Conservation (phyloP, 1,140 invertebrate species). For the Rhynchophorus ferrugineus region DNA sequence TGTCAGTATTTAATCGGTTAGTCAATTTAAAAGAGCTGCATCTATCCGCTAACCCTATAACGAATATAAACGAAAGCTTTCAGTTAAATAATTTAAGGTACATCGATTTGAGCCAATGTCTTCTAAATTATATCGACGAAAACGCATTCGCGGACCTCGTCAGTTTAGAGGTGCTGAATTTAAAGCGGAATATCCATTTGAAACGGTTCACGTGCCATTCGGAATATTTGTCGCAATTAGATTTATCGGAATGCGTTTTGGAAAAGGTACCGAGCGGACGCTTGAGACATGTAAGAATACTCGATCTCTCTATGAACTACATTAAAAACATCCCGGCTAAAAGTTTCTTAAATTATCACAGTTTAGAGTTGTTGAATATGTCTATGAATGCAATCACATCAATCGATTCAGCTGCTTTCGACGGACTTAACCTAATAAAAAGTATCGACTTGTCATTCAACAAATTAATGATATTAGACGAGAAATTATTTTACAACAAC, state of each 20-base stretch:
- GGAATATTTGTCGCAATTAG: constrained; percentile 48
- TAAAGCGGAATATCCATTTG: constrained; percentile 49
- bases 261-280: constrained; percentile 51
- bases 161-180: constrained; percentile 43
- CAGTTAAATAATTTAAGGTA: constrained; percentile 45
- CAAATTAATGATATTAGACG: constrained; percentile 48
- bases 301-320: constrained; percentile 52
- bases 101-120: constrained; percentile 50
- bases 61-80: constrained; percentile 40
- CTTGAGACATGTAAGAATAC: constrained; percentile 50
- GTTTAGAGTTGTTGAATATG: constrained; percentile 55
- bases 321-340: constrained; percentile 47
- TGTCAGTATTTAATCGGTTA: constrained; percentile 46
- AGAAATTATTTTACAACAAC: constrained; percentile 47
- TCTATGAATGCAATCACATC: constrained; percentile 53
- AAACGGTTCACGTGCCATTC: constrained; percentile 44
- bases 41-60: constrained; percentile 47
- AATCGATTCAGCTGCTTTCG: constrained; percentile 49
- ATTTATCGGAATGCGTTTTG: constrained; percentile 57
- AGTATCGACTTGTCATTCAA: constrained; percentile 49
- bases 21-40: constrained; percentile 45
- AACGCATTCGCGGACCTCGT: constrained; percentile 45
- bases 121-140: constrained; percentile 42
- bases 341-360: constrained; percentile 53
- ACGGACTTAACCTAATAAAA: constrained; percentile 36